Percentiles rank a stretch among this genome's conserved stretches.
Conservation (phyloP, 2,113 vertebrate genomes). For the Cynoglossus semilaevis region DNA sequence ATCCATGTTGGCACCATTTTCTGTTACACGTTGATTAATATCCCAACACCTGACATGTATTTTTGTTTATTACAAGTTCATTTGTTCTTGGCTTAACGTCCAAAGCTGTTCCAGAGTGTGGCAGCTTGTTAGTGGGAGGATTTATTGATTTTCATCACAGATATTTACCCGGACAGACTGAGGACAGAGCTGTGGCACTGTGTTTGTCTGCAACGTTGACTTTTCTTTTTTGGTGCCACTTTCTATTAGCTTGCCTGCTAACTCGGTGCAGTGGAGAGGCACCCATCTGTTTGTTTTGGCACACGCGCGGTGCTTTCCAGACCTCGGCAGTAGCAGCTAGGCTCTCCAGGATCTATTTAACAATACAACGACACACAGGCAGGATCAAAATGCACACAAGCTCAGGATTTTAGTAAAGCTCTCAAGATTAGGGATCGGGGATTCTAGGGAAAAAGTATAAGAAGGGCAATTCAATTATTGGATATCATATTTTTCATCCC, state of each 20-base stretch:
- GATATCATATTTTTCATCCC: too few relatives aligned
- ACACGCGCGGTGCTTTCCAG: background rate
- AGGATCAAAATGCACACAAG: background rate
- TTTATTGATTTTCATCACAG: conserved; percentile 4
- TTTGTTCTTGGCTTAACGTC: background rate
- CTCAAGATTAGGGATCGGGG: background rate
- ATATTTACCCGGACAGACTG: background rate
- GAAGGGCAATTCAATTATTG: too few relatives aligned
- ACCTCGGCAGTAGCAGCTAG: background rate
- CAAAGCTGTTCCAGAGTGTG: background rate
- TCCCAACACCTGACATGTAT: background rate
- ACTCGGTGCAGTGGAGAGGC: background rate
- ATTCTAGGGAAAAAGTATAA: too few relatives aligned
- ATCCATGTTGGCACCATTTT: background rate
- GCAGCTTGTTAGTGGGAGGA: background rate
- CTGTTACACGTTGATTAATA: background rate
- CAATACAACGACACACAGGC: background rate
- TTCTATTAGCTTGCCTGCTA: background rate
- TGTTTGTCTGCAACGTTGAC: background rate
- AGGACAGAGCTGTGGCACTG: background rate
- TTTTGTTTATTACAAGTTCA: background rate
- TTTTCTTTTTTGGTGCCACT: background rate
- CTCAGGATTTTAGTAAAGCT: background rate
- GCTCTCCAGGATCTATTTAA: background rate
- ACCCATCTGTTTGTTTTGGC: background rate